Evolutionary conservation across 2,113 vertebrate species (phyloP), one percentile per base, ranked within the genome.

Genomic region (Saccopteryx leptura): DNA sequence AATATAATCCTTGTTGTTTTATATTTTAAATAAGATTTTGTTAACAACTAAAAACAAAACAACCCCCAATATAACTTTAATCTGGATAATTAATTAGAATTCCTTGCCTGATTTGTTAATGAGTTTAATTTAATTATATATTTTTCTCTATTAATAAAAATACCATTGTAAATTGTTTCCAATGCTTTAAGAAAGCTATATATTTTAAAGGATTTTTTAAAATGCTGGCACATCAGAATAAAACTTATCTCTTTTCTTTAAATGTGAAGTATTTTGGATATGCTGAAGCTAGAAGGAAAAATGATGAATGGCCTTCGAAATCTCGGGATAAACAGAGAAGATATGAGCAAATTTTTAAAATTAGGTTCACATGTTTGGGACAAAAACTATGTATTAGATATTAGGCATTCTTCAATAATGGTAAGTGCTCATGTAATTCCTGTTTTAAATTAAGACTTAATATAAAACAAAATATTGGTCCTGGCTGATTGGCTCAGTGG

Each of bases 291-390:
- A 68, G 99, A 99, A 97, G 99, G 99, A 82, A 99, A 98, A 98
- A 95, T 99, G 61, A 98, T 99, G 98, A 99, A 99, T 96, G 99
- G 99, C 26, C 99, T 99, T 97, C 98, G 98, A 97, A 99, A 98
- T 92, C 98, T 99, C 65, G 99, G 99, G 86, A 98, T 99, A 82
- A 98, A 98, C 96, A 98, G 98, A 91, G 98, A 99, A 69, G 96
- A 98, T 90, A 98, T 99, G 91, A 98, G 96, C 88, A 99, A 98
- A 94, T 98, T 99, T 97, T 98, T 99, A 94, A 99, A 98, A 81
- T 96, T 99, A 91, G 98, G 98, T 54, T 81, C 99, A 85, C 98
- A 97, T 76, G 88, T 97, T 56, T 96, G 97, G 92, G 98, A 99
- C 61, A 97, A 98, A 95, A 98, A 79, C 92, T 99, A 99, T n/a